Evolutionary conservation across 1,140 invertebrate genomes (phyloP), one percentile per base, ranked within the genome.

Genomic region (Carposina sasakii): DNA sequence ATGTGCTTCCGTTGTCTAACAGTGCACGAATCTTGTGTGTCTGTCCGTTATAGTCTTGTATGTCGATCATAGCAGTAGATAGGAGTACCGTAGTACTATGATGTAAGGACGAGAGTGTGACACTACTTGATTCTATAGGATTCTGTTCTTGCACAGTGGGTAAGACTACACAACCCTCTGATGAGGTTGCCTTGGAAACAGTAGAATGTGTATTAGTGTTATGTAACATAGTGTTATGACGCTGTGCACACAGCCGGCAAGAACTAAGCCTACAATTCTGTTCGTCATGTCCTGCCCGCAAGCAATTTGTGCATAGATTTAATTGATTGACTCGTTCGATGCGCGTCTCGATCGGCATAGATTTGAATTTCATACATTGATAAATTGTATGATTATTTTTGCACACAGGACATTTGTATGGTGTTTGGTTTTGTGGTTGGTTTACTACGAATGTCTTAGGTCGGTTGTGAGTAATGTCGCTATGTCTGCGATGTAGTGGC

Each of bases 391-490:
- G 40, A 19, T 19, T 26, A 17, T 19, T 19, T 43, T 15, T 26
- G 24, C 40, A 43, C 5, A 43, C 6, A 43, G 24, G 40, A 16
- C 40, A 43, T 43, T 5, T 15, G n/a, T 19, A 26, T 28, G 15
- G 22, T 40, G 17, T 10, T 40, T 21, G 21, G 10, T 10, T n/a
- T 4, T 37, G 8, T 5, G 19, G 2, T 8, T 37, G 15, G n/a
- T 20, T 37, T 6, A 19, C 13, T 3, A 37, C 17, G 19, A 47
- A 47, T 47, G 45, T 26, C 17, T 37, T 37, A 9, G 45, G 45
- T 13, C 45, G 45, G n/a, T 16, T 28, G 23, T 47, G 45, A 17
- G 45, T 47, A 17, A 26, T 39, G 13, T 47, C 45, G 24, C 33
- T 37, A 15, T 47, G 45, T 47, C 34, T 47, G 21, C 45, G 45